Percentiles rank a stretch among this genome's conserved stretches.
Evolutionary conservation across 2,888 invertebrate genomes (phyloP).

Genomic region (Cheilosia scutellata): DNA sequence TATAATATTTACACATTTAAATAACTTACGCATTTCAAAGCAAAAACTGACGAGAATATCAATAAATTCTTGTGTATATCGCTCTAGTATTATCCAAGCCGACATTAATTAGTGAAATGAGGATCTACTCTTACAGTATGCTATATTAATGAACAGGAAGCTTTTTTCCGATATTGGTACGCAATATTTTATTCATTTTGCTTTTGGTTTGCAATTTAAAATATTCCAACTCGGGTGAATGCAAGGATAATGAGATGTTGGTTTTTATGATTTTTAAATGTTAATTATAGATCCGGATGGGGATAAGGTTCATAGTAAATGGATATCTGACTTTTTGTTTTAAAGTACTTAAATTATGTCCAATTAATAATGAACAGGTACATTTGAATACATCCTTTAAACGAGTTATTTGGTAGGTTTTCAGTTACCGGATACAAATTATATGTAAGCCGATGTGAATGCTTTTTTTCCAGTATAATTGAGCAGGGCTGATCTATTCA

Average conservation of each 20-base stretch:
- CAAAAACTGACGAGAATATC: no score
- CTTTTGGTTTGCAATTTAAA: slow-evolving; percentile 4
- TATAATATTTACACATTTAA: no score
- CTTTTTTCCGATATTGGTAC: background rate
- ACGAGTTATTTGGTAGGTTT: background rate
- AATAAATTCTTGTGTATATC: no score
- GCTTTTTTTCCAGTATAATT: background rate
- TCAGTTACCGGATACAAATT: background rate
- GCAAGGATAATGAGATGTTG: slow-evolving; percentile 50
- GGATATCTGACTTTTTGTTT: slow-evolving; percentile 10
- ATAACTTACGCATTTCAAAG: no score
- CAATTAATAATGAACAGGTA: background rate
- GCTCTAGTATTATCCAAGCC: no score
- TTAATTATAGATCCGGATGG: slow-evolving; percentile 43
- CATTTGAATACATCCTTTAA: background rate
- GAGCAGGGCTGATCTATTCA: background rate
- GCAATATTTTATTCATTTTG: background rate
- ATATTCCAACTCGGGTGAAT: slow-evolving; percentile 13
- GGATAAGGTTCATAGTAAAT: slow-evolving; percentile 8
- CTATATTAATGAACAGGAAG: slow-evolving; percentile 5
- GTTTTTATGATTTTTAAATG: slow-evolving; percentile 28
- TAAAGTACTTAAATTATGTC: background rate
- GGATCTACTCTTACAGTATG: no score
- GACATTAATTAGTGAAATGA: no score
- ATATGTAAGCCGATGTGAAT: background rate